These are phyloP conservation scores for Ennomos quercinarius DNA, from an alignment of 2,888 invertebrate genomes.

Conservation along the genomic window DNA sequence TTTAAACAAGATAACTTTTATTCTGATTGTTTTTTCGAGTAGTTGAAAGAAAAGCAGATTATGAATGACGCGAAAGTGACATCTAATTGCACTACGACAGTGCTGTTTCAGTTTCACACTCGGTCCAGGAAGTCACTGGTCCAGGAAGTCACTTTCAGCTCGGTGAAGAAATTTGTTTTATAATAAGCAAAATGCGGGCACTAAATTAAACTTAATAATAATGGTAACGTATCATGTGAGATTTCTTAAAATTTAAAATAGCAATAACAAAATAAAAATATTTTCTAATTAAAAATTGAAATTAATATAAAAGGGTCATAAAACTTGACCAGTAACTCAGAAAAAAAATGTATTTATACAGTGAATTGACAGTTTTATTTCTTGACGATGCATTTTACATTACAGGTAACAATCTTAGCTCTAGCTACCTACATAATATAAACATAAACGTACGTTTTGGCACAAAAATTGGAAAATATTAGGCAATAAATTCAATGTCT, in stretches of 20 bases:
- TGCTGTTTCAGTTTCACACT: too few relatives aligned
- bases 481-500: too few relatives aligned
- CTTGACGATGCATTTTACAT: background rate
- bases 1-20: too few relatives aligned
- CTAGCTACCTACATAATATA: background rate
- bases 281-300: too few relatives aligned
- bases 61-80: too few relatives aligned
- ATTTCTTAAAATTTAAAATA: slow-evolving; percentile 13
- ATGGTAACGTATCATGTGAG: slow-evolving; percentile 32
- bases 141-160: background rate
- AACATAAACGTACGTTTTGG: slow-evolving; percentile 16
- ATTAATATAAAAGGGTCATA: too few relatives aligned
- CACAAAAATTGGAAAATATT: slow-evolving; percentile 11
- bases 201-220: slow-evolving; percentile 12
- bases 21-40: too few relatives aligned
- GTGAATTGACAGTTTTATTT: slow-evolving; percentile 11
- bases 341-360: too few relatives aligned
- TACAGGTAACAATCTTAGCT: background rate
- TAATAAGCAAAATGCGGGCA: slow-evolving; percentile 15
- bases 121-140: too few relatives aligned
- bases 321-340: too few relatives aligned
- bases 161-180: background rate
- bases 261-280: background rate
- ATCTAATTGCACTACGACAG: too few relatives aligned
- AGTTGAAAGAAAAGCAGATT: too few relatives aligned